Evolutionary conservation across 2,888 invertebrate species (phyloP), one percentile per base, ranked within the genome.

Genomic region (Idaea dimidiata): DNA sequence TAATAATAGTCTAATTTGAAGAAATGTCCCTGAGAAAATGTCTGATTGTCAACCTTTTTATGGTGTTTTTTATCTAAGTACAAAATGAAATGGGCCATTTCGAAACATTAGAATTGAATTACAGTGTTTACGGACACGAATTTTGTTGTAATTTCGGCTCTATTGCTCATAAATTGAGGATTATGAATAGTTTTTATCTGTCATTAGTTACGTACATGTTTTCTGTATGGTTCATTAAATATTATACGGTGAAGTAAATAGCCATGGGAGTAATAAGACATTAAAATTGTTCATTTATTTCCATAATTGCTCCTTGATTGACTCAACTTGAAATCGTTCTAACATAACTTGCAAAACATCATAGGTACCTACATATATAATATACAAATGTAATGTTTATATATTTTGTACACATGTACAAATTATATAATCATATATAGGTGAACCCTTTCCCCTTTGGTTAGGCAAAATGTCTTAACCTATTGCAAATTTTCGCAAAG

Each of bases 11-110:
- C 86, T 89, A 89, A 91, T 92, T 90, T 86, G 80, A 75, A 86
- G 86, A 91, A 90, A 91, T 91, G 92, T 92, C 92, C 84, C 92
- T 91, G 91, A 92, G 92, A 91, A 91, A 84, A 89, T 88, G 86
- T 80, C 81, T 86, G 89, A 87, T 88, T 92, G 92, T 91, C 91
- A 89, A 88, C 88, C 83, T 87, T 82, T 83, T 86, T 77, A 76
- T 78, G 75, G 71, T 67, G 74, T 73, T 73, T 83, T 86, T 87
- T 86, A 83, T 80, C 81, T 72, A 68, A 67, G 67, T 73, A 72
- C 73, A 80, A 82, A n/a, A 86, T 85, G 79, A 88, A 89, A 85
- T 84, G 84, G 81, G 69, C 81, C 74, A 78, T 86, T 84, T 83
- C 70, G 75, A 78, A 78, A 79, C 80, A 78, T 81, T 75, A 79